Evolutionary conservation across 1,140 invertebrate species (phyloP).

Genomic region (Polypedilum vanderplanki): DNA sequence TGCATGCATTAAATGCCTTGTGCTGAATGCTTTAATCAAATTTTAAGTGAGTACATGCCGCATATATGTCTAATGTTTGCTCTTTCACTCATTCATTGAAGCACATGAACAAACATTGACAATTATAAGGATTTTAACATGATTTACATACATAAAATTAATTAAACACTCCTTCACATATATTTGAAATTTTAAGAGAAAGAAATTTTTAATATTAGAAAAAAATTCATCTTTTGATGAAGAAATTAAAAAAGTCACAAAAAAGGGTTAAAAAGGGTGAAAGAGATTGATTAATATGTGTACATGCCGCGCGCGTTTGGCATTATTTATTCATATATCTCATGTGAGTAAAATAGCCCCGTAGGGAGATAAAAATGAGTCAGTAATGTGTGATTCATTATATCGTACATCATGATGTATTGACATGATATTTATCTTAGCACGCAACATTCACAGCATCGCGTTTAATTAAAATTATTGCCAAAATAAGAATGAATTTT

Average conservation of each 20-base stretch:
- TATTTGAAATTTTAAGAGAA: not conserved
- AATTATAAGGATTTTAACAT: conserved; percentile 4
- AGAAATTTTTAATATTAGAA: not conserved
- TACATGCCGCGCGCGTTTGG: not conserved
- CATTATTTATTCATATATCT: not conserved
- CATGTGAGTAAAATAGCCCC: not conserved
- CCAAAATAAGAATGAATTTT: not conserved
- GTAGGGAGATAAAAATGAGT: not conserved
- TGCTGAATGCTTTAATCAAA: not conserved
- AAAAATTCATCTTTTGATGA: not conserved
- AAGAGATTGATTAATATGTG: not conserved
- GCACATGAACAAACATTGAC: conserved; percentile 26
- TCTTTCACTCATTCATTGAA: conserved; percentile 16
- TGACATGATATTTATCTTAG: conserved; percentile 25
- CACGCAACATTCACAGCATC: not conserved
- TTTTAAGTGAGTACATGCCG: not conserved
- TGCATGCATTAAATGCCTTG: not conserved
- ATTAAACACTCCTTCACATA: not conserved
- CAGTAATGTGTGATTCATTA: conserved; percentile 12
- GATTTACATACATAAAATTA: conserved; percentile 4
- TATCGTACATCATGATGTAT: conserved; percentile 5
- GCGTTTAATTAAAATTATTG: not conserved
- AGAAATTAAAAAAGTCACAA: conserved; percentile 7
- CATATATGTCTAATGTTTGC: not conserved
- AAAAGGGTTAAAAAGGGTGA: not conserved